Percentiles rank a stretch among this genome's conserved stretches.
phyloP scores from a whole-genome alignment of 2,797 vertebrate genomes.

The Gadopsis bispinosus region DNA sequence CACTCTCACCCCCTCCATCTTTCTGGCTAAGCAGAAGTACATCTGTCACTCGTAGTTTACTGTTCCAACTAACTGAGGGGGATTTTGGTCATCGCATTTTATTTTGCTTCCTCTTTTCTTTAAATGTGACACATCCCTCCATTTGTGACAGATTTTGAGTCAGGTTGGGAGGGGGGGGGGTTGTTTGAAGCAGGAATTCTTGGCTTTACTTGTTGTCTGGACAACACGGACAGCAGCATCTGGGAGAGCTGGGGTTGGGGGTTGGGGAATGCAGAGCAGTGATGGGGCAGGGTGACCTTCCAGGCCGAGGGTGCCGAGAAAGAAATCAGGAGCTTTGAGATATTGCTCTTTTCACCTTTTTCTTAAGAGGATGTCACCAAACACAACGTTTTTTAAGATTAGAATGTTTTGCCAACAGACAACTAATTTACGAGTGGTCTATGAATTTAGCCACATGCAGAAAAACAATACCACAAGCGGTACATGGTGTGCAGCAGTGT shows the following conservation, averaged over 20 bases:
- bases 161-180: not conserved
- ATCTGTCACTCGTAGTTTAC: not conserved
- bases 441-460: not conserved
- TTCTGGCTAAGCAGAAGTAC: conserved; percentile 56
- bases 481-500: too few relatives aligned
- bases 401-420: not conserved
- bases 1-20: not conserved
- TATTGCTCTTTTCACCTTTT: not conserved
- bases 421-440: not conserved
- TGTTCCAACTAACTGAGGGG: conserved; percentile 25
- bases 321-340: not conserved
- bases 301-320: conserved; percentile 6
- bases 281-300: conserved; percentile 48
- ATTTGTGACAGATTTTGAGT: conserved; percentile 15
- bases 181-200: conserved; percentile 65
- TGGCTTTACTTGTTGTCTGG: conserved; percentile 63
- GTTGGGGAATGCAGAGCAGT: conserved; percentile 32
- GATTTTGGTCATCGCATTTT: not conserved
- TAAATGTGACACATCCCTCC: not conserved
- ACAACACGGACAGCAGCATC: conserved; percentile 51
- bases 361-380: not conserved
- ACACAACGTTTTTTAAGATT: not conserved
- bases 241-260: conserved; percentile 35
- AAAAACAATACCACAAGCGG: not conserved
- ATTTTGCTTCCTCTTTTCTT: conserved; percentile 37